phyloP scores from a whole-genome alignment of 2,113 vertebrate species.

The Malurus cyaneus region DNA sequence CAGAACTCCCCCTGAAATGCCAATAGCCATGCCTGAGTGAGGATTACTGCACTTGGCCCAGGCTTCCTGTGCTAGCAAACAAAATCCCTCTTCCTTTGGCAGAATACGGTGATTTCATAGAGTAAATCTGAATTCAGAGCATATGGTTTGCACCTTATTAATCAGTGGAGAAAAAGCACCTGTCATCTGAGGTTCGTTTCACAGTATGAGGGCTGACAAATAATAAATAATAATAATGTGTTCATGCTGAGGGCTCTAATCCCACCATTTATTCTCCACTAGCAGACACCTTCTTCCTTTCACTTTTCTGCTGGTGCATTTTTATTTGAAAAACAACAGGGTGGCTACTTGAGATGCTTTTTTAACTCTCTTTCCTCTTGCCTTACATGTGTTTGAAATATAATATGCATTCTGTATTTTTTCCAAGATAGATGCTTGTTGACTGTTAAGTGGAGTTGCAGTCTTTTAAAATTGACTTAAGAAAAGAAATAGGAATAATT shows the following conservation, averaged over 20 bases:
- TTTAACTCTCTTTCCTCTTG: neutral
- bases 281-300: conserved; percentile 20
- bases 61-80: conserved; percentile 1
- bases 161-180: conserved; percentile 38
- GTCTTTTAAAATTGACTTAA: neutral
- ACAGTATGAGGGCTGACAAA: conserved; percentile 11
- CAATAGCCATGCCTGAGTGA: neutral
- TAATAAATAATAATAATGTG: conserved; percentile 61
- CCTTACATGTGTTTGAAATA: neutral
- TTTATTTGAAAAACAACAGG: conserved; percentile 9
- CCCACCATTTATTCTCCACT: neutral
- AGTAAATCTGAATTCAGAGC: neutral
- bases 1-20: neutral
- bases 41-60: conserved; percentile 8
- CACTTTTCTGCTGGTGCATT: neutral
- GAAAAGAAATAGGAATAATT: neutral
- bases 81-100: conserved; percentile 19
- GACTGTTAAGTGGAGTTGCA: neutral
- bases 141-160: conserved; percentile 25
- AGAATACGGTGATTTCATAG: neutral
- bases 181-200: conserved; percentile 39
- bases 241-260: conserved; percentile 57
- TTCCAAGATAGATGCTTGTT: neutral
- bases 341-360: neutral
- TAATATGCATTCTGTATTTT: neutral